These are phyloP conservation scores for Callimorpha dominula DNA, from an alignment of 2,888 invertebrate genomes.

Conservation along the genomic window DNA sequence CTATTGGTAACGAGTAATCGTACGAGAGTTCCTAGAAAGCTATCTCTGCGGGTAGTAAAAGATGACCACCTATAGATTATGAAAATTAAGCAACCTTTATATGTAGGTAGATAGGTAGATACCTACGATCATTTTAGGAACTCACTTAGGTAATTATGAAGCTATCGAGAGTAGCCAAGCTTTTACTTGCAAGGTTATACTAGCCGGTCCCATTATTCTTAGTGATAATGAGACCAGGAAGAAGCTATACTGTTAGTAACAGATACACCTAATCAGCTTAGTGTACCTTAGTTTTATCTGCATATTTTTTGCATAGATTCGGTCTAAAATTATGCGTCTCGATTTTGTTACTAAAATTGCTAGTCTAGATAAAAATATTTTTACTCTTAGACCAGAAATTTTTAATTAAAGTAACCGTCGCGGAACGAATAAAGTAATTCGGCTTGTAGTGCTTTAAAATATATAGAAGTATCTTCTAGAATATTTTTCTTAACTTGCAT, in stretches of 20 bases:
- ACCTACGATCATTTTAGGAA: too few species aligned
- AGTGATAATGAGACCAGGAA: not conserved
- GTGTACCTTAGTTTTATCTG: not conserved
- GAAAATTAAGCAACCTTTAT: not conserved
- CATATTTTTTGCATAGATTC: not conserved
- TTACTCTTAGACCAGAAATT: not conserved
- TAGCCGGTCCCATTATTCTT: not conserved
- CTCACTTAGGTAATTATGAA: not conserved
- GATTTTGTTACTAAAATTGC: not conserved
- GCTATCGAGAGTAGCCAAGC: not conserved
- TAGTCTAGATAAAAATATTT: not conserved
- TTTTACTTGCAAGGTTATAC: too few species aligned
- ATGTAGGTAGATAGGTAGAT: too few species aligned
- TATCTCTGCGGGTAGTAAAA: not conserved
- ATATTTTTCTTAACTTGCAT: not conserved
- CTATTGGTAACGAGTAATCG: not conserved
- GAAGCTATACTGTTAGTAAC: not conserved
- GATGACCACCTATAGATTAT: not conserved
- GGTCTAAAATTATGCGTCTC: not conserved
- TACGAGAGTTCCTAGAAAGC: not conserved
- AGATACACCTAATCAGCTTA: not conserved
- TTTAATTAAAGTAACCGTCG: slow-evolving; percentile 1
- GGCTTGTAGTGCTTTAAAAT: not conserved
- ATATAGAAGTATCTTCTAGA: not conserved
- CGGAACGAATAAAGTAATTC: not conserved